Percentiles rank a stretch among this genome's conserved stretches.
These are phyloP conservation scores for Epinephelus cyanopodus DNA, from an alignment of 2,113 vertebrate genomes.

Conservation along the genomic window DNA sequence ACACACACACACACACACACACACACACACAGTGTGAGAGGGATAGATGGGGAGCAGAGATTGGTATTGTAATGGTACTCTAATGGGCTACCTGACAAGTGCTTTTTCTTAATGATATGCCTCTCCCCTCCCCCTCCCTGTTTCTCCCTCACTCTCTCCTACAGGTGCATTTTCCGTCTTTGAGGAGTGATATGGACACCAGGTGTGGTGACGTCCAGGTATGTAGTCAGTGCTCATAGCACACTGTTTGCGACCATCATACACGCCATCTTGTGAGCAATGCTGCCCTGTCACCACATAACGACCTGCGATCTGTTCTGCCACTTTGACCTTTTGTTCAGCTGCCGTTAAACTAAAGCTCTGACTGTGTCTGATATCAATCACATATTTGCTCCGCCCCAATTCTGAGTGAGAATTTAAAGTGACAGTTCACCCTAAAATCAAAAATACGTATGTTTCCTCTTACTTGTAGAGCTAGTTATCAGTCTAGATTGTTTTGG, in stretches of 20 bases:
- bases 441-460: too few species aligned
- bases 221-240: conserved; percentile 21
- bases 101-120: conserved; percentile 76
- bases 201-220: conserved; percentile 75
- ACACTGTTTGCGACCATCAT: neutral
- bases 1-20: conserved; percentile 40
- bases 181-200: conserved; percentile 78
- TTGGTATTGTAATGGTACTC: conserved; percentile 78
- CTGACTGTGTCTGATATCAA: neutral
- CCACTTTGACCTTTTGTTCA: neutral
- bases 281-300: neutral
- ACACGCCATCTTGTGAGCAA: conserved; percentile 11
- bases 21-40: conserved; percentile 42
- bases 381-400: neutral
- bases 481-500: too few species aligned
- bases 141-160: conserved; percentile 26
- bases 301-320: conserved; percentile 1
- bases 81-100: conserved; percentile 76
- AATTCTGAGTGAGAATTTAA: neutral
- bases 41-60: conserved; percentile 69
- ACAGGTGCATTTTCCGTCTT: conserved; percentile 68
- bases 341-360: neutral
- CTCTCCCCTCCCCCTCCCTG: conserved; percentile 3
- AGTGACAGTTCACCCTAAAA: too few species aligned
- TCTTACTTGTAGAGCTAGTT: too few species aligned